phyloP scores from a whole-genome alignment of 2,797 vertebrate genomes.

The Molossus alvarezi region DNA sequence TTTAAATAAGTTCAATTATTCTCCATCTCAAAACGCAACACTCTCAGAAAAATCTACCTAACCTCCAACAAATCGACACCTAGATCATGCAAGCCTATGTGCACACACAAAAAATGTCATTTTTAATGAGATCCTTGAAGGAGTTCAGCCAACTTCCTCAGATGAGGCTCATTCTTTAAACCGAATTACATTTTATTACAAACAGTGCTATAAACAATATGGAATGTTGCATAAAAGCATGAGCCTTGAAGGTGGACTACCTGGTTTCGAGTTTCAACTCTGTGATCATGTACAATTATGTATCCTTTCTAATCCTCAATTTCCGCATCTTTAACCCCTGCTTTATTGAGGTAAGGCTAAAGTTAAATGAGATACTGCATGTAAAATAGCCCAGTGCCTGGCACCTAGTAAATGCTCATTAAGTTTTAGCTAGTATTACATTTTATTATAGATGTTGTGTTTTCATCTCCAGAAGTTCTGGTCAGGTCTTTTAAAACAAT shows the following conservation, averaged over 20 bases:
- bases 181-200: constrained; percentile 11
- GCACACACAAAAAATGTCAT: background rate
- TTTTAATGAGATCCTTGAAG: constrained; percentile 15
- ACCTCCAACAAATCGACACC: background rate
- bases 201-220: background rate
- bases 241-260: background rate
- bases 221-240: constrained; percentile 60
- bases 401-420: background rate
- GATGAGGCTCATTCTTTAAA: background rate
- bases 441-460: background rate
- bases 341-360: background rate
- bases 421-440: background rate
- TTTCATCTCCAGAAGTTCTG: constrained; percentile 46
- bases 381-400: background rate
- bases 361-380: background rate
- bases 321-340: background rate
- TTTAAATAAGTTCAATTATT: constrained; percentile 59
- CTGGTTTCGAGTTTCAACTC: background rate
- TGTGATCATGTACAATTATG: background rate
- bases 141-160: background rate
- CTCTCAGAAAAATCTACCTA: background rate
- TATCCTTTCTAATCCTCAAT: constrained; percentile 23
- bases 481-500: background rate
- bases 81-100: background rate
- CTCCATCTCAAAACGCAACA: background rate